Evolutionary conservation across 2,113 vertebrate species (phyloP), one percentile per base, ranked within the genome.

Genomic region (Chaenocephalus aceratus): DNA sequence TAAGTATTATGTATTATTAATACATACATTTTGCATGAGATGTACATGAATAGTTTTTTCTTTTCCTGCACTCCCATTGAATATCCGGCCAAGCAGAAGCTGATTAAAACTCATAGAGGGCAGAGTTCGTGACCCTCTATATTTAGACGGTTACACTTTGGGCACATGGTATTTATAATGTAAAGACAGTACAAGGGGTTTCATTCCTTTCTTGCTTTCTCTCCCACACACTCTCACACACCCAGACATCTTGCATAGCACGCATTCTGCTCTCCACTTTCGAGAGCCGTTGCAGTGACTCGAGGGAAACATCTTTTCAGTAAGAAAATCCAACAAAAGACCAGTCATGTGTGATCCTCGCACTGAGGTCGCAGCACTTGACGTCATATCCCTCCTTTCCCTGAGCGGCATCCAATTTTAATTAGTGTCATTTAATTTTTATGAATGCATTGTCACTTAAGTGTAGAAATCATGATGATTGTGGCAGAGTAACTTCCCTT

Each of bases 361-460:
- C 45, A 79, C 54, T 82, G 89, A 88, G 87, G 87, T 90, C 83
- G 81, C 48, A 56, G 63, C 44, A 60, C 30, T 75, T 85, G 63
- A 84, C 14, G 45, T 85, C 57, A 59, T 58, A 44, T 26, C 62
- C 68, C 62, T 67, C 46, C 51, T 73, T 62, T 78, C 52, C 48
- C 86, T 68, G 53, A 75, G 71, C 67, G 62, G 57, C 80, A 90
- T 89, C 76, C 79, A 64, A 78, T 85, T 90, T 91, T 78, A 89
- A 86, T 85, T 84, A 56, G 16, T 56, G 44, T 81, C 81, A 88
- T 92, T 89, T 71, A 87, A 63, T 82, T 92, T 90, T 88, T 77
- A 92, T 92, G 84, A 88, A 69, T 81, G 61, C 63, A 72, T 89
- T 88, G 85, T 92, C 85, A 67, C 58, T 83, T 66, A 73, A 81